Conservation (phyloP, 1,140 invertebrate genomes). For the Pygmarrhopalites habei region DNA sequence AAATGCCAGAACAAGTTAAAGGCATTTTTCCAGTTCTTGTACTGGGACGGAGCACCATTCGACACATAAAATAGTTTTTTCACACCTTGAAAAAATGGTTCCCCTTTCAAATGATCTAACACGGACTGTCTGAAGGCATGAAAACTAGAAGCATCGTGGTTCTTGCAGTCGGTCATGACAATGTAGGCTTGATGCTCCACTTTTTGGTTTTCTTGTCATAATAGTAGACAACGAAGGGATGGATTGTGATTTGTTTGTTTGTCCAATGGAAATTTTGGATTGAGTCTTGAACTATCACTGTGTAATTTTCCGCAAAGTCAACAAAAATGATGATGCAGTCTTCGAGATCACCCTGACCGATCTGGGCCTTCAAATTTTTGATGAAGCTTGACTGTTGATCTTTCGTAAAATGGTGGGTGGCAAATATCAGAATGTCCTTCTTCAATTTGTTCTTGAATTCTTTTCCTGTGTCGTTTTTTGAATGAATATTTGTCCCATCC, state of each 20-base stretch:
- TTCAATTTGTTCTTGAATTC: too few relatives aligned
- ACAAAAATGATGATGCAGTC: not conserved
- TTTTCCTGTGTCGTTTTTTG: too few relatives aligned
- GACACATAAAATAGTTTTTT: not conserved
- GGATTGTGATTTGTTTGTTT: not conserved
- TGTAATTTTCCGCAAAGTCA: not conserved
- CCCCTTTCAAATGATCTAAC: not conserved
- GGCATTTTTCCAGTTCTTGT: conserved; percentile 30
- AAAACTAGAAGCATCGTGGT: not conserved
- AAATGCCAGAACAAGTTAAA: conserved; percentile 11
- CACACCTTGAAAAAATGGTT: not conserved
- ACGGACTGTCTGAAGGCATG: not conserved
- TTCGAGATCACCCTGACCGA: not conserved
- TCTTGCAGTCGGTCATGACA: not conserved
- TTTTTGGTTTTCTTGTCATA: not conserved
- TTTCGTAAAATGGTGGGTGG: not conserved
- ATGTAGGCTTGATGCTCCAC: not conserved
- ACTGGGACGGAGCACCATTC: conserved; percentile 14
- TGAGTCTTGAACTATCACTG: not conserved
- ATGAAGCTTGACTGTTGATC: not conserved
- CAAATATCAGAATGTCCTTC: too few relatives aligned
- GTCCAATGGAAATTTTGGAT: not conserved
- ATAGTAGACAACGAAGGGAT: not conserved
- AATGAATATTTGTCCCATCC: too few relatives aligned
- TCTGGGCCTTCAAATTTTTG: too few relatives aligned